A percentile compares a stretch with the other conserved stretches of the same genome.
These are phyloP conservation scores for Heterochromis multidens DNA, from an alignment of 2,113 vertebrate genomes.

Conservation along the genomic window DNA sequence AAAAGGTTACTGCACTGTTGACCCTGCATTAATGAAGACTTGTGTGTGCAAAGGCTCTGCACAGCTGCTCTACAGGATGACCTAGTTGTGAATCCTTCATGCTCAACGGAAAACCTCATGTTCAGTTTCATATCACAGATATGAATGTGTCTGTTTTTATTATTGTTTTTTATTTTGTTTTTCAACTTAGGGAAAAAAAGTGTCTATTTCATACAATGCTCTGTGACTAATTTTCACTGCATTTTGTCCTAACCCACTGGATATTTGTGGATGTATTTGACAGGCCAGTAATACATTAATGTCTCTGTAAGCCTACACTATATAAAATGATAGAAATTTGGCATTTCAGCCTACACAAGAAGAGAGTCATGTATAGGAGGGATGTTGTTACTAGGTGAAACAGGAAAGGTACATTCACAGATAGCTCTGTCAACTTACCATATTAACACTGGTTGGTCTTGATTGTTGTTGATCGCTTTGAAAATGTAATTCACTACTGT, in stretches of 20 bases:
- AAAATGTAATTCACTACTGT: too few species aligned
- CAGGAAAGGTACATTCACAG: not conserved
- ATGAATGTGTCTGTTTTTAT: not conserved
- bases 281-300: not conserved
- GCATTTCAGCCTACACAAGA: not conserved
- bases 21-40: not conserved
- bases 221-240: not conserved
- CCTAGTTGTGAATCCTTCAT: not conserved
- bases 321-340: not conserved
- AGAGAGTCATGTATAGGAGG: not conserved
- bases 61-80: not conserved
- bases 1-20: constrained; percentile 31
- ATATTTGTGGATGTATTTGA: not conserved
- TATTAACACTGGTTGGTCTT: not conserved
- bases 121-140: not conserved
- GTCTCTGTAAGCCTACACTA: not conserved
- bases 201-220: not conserved
- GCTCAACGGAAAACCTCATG: not conserved
- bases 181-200: not conserved
- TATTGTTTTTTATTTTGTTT: not conserved
- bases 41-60: not conserved
- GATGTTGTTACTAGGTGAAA: not conserved
- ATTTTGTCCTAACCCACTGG: too few species aligned
- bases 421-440: not conserved
- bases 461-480: not conserved